Evolutionary conservation across 2,113 vertebrate genomes (phyloP), one percentile per base, ranked within the genome.

Genomic region (Thamnophis sirtalis): DNA sequence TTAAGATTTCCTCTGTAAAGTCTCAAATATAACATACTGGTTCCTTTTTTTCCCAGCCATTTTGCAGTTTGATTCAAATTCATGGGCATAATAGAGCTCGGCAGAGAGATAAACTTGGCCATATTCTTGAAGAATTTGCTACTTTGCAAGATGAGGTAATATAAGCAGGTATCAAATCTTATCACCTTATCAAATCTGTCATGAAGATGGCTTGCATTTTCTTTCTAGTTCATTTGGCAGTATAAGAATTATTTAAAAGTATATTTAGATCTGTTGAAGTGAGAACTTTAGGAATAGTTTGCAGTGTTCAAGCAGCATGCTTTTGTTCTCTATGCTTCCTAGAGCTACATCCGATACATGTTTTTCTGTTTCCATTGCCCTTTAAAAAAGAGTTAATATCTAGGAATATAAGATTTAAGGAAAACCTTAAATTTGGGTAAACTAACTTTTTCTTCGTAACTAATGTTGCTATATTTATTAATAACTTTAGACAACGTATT

Each of bases 1-100:
- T 91, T 38, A 87, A 53, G 50, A 87, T 43, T n/a, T 91, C 24
- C 68, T n/a, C 1, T 55, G 3, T 38, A 58, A 85, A 33, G 8
- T 51, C 7, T 85, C 9, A 21, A 50, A 33, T 33, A 54, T 22
- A 26, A 84, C 3, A 73, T 56, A 50, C 9, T 28, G 24, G 3
- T 38, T 48, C 63, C n/a, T 0, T 91, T 93, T n/a, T 9, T n/a
- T 92, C 9, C 5, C 95, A 99, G 99, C 99, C 99, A 0, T 99
- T 99, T 95, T 99, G 99, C 97, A 99, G 98, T 97, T 98, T 99
- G 63, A 98, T 99, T 96, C 99, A 99, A 97, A 99, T 99, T 96
- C 99, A 99, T 49, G 99, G 99, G 93, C 99, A 99, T 97, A 99
- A 99, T 93, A 97, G 99, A 93, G 99, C 99, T 91, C 98, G 99